These are phyloP conservation scores for Sebastes taczanowskii DNA, from an alignment of 2,797 vertebrate genomes.

Conservation along the genomic window DNA sequence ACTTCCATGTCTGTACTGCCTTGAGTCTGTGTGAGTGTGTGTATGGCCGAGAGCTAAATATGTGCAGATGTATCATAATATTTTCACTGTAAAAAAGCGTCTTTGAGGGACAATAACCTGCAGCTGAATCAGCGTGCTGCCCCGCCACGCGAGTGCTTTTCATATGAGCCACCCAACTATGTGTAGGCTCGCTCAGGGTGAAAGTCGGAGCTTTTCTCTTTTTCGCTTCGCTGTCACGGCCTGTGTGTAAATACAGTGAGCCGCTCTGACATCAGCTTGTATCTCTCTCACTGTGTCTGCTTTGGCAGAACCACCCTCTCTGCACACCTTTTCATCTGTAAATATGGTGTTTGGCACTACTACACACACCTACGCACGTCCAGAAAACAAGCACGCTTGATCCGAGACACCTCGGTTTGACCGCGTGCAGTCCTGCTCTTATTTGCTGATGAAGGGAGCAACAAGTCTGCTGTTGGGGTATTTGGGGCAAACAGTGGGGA, in stretches of 20 bases:
- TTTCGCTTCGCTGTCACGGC: background rate
- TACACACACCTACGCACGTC: background rate
- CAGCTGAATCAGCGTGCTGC: conserved; percentile 85
- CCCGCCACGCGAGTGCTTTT: conserved; percentile 70
- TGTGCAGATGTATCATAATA: conserved; percentile 87
- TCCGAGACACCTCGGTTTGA: background rate
- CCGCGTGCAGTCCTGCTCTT: background rate
- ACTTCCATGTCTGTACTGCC: background rate
- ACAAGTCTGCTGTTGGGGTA: conserved; percentile 35
- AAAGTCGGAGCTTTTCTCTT: background rate
- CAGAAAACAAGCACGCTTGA: conserved; percentile 1
- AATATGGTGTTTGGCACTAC: background rate
- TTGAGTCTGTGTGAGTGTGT: conserved; percentile 15
- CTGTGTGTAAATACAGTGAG: background rate
- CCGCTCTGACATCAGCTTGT: background rate
- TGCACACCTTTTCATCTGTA: conserved; percentile 8
- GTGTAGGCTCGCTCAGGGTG: conserved; percentile 32
- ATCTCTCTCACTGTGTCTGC: background rate
- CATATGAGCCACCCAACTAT: conserved; percentile 58
- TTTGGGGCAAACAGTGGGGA: conserved; percentile 59
- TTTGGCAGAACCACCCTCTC: conserved; percentile 9
- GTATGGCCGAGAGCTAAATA: conserved; percentile 72
- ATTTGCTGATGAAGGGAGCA: conserved; percentile 24
- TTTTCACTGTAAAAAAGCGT: conserved; percentile 79
- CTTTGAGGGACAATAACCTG: conserved; percentile 83